A percentile compares a stretch with the other conserved stretches of the same genome.
Conservation (phyloP, 2,888 invertebrate species). For the Drosophila kanekoi region DNA sequence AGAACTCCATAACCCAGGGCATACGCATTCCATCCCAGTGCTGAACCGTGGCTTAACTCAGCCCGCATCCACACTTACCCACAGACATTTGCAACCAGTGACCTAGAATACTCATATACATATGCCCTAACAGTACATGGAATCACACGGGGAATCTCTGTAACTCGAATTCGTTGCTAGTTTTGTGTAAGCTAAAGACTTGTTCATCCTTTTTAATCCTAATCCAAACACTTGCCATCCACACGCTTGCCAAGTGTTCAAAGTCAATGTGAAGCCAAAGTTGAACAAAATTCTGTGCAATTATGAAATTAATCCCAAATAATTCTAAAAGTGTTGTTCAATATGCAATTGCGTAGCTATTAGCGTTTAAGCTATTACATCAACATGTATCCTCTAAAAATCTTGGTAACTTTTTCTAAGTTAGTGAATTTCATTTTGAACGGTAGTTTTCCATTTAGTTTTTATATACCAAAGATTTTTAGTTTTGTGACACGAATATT, state of each 20-base stretch:
- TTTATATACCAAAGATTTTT: conserved; percentile 67
- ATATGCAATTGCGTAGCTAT: conserved; percentile 53
- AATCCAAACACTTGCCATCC: conserved; percentile 61
- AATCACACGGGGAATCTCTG: conserved; percentile 53
- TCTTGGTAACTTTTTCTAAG: conserved; percentile 60
- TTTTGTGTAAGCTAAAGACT: conserved; percentile 45
- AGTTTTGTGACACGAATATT: conserved; percentile 28
- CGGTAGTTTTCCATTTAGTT: conserved; percentile 64
- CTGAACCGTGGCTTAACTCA: conserved; percentile 55
- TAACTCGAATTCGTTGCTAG: conserved; percentile 58
- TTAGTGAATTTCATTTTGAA: conserved; percentile 37
- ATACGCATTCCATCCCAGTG: conserved; percentile 85
- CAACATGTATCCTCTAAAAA: conserved; percentile 24
- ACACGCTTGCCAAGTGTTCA: conserved; percentile 65
- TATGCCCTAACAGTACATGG: conserved; percentile 56
- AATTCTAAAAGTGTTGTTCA: conserved; percentile 72
- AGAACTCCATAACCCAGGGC: conserved; percentile 91
- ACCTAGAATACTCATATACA: conserved; percentile 79
- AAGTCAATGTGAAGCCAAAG: conserved; percentile 75
- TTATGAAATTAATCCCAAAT: conserved; percentile 62
- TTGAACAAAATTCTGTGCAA: conserved; percentile 72
- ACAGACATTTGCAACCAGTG: conserved; percentile 76
- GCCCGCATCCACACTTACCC: conserved; percentile 45
- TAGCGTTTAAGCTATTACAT: conserved; percentile 55
- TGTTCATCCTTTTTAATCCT: conserved; percentile 29